Percentiles rank a stretch among this genome's conserved stretches.
Evolutionary conservation across 2,888 invertebrate species (phyloP).

Genomic region (Drosophila affinis): DNA sequence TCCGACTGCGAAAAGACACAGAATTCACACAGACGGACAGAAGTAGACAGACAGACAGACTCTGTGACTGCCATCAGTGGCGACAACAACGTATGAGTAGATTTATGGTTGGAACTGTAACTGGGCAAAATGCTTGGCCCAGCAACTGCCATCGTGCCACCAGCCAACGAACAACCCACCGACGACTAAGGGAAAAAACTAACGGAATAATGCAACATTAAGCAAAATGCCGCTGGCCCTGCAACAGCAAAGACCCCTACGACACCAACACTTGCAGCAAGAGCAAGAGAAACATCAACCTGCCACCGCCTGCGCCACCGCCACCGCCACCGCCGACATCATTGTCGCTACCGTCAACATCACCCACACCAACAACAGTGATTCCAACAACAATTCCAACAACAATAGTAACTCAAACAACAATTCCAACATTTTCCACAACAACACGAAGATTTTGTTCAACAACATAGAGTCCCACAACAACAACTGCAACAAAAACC

Average conservation of each 20-base stretch:
- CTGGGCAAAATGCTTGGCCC: constrained; percentile 70
- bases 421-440: not conserved
- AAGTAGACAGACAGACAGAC: constrained; percentile 42
- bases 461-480: constrained; percentile 52
- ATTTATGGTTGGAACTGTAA: constrained; percentile 67
- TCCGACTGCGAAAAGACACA: constrained; percentile 59
- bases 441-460: not conserved
- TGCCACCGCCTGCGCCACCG: constrained; percentile 31
- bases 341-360: constrained; percentile 16
- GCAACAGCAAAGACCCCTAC: constrained; percentile 68
- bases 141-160: constrained; percentile 56
- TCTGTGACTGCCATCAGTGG: not conserved
- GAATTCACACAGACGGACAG: constrained; percentile 71
- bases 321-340: constrained; percentile 12
- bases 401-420: not conserved
- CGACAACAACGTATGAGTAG: constrained; percentile 52
- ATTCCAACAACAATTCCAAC: too few species aligned
- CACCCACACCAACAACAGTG: constrained; percentile 8
- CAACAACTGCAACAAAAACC: constrained; percentile 57
- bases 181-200: constrained; percentile 64
- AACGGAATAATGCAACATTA: constrained; percentile 82
- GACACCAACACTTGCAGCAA: constrained; percentile 46
- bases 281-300: constrained; percentile 39
- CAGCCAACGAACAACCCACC: constrained; percentile 1
- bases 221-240: constrained; percentile 83